Base-by-base conservation (phyloP, 2,797 vertebrate genomes). In the Microchirus variegatus region DNA sequence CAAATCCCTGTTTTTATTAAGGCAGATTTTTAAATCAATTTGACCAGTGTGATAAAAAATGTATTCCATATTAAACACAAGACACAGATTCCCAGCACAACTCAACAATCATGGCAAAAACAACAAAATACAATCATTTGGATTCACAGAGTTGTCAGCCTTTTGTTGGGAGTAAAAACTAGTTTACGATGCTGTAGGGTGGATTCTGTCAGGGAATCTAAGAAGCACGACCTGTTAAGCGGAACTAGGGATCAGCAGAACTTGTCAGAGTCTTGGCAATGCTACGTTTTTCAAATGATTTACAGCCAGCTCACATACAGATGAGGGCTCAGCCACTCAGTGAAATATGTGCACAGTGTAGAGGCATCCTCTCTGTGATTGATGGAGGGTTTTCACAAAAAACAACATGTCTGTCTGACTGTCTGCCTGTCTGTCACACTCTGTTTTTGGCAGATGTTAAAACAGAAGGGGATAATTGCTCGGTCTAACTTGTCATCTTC, bases 251-350 rank as follows among this genome's bases (percentile, higher is more conserved):
- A 79, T 82, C 77, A 74, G 74, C 73, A 60, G 53, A 81, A 77
- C 71, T 79, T 87, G 79, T 84, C 78, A 82, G 51, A 80, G 50
- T 72, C 68, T 62, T 78, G 71, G 79, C 80, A 70, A 67, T 4
- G 53, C 69, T 55, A 62, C 43, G 79, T 84, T 85, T 84, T 80
- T 81, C 69, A 83, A 78, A 77, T 70, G 60, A 77, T 83, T 86
- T 69, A 37, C 49, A 80, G 77, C 63, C 67, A 61, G 38, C 71
- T 75, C 58, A 67, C 66, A 67, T 19, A 45, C 57, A 85, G 59
- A 72, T 43, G 57, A 69, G 60, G 60, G 43, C 69, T 77, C 40
- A 70, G 70, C 67, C 67, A 63, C 44, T 63, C 52, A 31, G 44
- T 16, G 40, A 80, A 77, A 78, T 61, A 69, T 9, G 63, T 41